Percentiles rank a stretch among this genome's conserved stretches.
Conservation (phyloP, 2,888 invertebrate species). For the Clepsis dumicolana region DNA sequence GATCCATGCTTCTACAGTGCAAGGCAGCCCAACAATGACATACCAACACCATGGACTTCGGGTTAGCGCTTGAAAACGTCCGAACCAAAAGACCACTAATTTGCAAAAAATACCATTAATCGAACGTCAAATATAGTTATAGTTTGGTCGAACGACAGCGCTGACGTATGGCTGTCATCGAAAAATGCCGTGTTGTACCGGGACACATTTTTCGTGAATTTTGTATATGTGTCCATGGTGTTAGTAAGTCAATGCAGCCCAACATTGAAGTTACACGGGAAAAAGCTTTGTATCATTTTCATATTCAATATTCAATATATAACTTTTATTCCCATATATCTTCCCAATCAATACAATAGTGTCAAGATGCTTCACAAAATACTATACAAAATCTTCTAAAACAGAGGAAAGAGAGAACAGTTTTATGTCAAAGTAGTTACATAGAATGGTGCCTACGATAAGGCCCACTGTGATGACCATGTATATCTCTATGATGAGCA, state of each 20-base stretch:
- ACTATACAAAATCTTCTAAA: not conserved
- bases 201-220: too few relatives aligned
- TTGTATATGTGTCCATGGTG: too few relatives aligned
- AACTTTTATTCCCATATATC: not conserved
- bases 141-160: too few relatives aligned
- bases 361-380: not conserved
- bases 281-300: too few relatives aligned
- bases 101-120: too few relatives aligned
- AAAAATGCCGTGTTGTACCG: too few relatives aligned
- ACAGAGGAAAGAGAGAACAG: not conserved
- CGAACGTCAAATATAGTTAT: too few relatives aligned
- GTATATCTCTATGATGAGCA: not conserved
- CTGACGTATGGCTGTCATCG: too few relatives aligned
- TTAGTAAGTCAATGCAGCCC: too few relatives aligned
- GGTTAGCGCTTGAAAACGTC: not conserved
- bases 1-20: not conserved
- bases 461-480: slow-evolving; percentile 8
- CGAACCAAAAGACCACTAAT: too few relatives aligned
- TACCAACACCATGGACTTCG: too few relatives aligned
- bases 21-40: not conserved
- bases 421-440: not conserved
- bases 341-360: not conserved
- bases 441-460: slow-evolving; percentile 1
- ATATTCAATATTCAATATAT: too few relatives aligned
- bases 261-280: not conserved